A percentile compares a stretch with the other conserved stretches of the same genome.
phyloP scores from a whole-genome alignment of 2,888 invertebrate genomes.

The Coelinius sp. region DNA sequence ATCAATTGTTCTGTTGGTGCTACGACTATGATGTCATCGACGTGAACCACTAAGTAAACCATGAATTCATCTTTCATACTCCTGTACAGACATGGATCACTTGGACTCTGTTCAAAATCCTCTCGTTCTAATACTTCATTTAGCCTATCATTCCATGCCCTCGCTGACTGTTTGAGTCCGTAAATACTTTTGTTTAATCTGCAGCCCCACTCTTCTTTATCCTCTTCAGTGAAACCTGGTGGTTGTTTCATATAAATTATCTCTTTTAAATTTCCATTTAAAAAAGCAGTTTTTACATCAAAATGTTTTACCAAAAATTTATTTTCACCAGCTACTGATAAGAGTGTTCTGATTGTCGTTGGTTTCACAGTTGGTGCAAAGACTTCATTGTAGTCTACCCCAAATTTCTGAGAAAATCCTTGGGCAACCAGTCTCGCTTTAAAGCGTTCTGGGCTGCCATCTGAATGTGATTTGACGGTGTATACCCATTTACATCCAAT shows the following conservation, averaged over 20 bases:
- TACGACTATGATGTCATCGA: conserved; percentile 40
- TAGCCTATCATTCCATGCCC: conserved; percentile 51
- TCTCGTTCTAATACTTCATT: conserved; percentile 39
- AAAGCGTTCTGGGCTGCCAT: conserved; percentile 42
- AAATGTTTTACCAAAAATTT: conserved; percentile 41
- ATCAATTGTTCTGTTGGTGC: neutral
- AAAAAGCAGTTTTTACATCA: conserved; percentile 54
- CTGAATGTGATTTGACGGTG: conserved; percentile 39
- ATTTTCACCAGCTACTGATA: conserved; percentile 45
- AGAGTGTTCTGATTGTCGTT: neutral
- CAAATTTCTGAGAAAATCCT: conserved; percentile 50
- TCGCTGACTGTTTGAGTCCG: conserved; percentile 55
- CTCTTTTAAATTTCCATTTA: conserved; percentile 37
- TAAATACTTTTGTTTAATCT: neutral
- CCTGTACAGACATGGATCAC: conserved; percentile 51
- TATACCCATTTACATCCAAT: conserved; percentile 54
- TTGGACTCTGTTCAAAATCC: conserved; percentile 43
- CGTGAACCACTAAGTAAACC: conserved; percentile 38
- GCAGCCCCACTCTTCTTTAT: neutral
- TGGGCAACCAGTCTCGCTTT: conserved; percentile 52
- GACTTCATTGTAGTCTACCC: conserved; percentile 50
- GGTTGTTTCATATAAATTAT: conserved; percentile 46
- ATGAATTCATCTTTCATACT: conserved; percentile 11
- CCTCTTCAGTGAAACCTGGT: conserved; percentile 35
- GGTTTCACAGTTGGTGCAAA: conserved; percentile 53